Base-by-base conservation (phyloP, 1,140 invertebrate genomes). In the Dolichoris vasculosae region DNA sequence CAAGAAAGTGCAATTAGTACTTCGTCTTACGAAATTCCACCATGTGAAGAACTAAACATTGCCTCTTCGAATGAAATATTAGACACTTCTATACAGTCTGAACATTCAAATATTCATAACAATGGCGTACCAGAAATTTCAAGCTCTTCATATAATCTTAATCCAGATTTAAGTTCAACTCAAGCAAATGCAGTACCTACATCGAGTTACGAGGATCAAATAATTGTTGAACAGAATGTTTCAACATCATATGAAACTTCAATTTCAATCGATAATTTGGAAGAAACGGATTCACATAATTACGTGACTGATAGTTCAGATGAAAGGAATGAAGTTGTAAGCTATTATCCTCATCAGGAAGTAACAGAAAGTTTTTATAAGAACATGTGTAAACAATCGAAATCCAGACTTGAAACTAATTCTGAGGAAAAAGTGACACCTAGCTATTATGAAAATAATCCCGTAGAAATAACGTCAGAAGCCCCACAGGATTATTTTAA, bases 1-100 rank as follows among this genome's bases (percentile, higher is more conserved):
- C 93, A 93, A 75, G 93, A 93, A 63, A 93, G 92, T 82, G 93
- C 93, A 23, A 93, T 93, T 43, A 93, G 92, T 82, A 93, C 92
- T 0, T 93, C 93, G 0, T 93, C 92, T 6, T 93, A 93, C n/a
- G 93, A 93, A 64, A 93, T 93, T 7, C 91, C 92, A 26, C 91
- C 92, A 0, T 93, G 92, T 69, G 93, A 93, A 30, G 93, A 93
- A 81, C 87, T 93, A 0, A 93, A 93, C 35, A 93, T 93, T 20
- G 91, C 91, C 0, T 92, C 91, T 0, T 93, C 92, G 0, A 93
- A 90, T 82, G 90, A 91, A 0, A 92, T 92, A 64, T 89, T 91
- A 0, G 92, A 92, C n/a, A 92, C 92, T 1, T 91, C 91, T 0
- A 88, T 90, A 15, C 82, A 88, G 0, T 85, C 87, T 35, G 92